Evolutionary conservation across 2,797 vertebrate species (phyloP).

Genomic region (Molossus molossus): DNA sequence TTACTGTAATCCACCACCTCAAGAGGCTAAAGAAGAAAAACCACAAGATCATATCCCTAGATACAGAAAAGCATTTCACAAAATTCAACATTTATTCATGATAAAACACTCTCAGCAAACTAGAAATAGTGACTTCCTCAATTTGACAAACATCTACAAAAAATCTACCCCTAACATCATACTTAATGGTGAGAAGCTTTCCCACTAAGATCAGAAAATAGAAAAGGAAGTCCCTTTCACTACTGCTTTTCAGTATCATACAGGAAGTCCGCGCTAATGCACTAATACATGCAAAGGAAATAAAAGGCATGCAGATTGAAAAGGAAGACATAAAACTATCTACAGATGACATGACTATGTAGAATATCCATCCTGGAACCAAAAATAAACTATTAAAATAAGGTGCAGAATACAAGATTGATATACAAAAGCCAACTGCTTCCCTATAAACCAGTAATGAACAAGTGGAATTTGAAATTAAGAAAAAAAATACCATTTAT

Average conservation of each 20-base stretch:
- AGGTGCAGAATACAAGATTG: background rate
- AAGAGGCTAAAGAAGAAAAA: background rate
- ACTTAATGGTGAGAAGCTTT: background rate
- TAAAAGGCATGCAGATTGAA: background rate
- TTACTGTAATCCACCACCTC: background rate
- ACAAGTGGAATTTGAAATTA: background rate
- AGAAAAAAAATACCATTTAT: background rate
- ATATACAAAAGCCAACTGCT: background rate
- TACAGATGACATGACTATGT: background rate
- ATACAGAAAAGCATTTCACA: background rate
- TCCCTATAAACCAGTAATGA: background rate
- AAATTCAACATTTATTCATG: background rate
- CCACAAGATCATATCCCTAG: background rate
- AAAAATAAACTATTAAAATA: background rate
- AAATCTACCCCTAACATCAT: background rate
- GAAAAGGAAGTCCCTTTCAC: background rate
- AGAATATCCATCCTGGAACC: background rate
- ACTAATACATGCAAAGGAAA: background rate
- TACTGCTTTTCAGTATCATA: background rate
- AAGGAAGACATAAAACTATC: background rate
- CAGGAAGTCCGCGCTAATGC: background rate
- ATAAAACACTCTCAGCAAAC: background rate
- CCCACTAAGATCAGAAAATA: background rate
- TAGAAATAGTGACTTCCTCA: background rate
- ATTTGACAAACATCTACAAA: background rate